Conservation (phyloP, 2,888 invertebrate species). For the Troilus luridus region DNA sequence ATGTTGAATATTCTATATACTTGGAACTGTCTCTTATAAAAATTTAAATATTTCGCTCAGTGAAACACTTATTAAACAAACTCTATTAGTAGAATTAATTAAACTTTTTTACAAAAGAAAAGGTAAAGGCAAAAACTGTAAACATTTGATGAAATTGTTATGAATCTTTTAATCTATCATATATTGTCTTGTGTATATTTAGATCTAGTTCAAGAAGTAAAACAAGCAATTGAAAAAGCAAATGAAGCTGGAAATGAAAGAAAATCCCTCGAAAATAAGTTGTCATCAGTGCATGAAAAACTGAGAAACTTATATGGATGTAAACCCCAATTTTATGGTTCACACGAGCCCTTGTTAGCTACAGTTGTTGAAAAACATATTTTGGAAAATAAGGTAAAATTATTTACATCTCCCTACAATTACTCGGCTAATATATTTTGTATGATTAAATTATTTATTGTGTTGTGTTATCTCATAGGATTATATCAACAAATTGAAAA, state of each 20-base stretch:
- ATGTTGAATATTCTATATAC: not conserved
- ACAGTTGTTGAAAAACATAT: conserved; percentile 81
- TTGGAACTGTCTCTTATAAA: not conserved
- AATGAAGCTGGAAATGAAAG: conserved; percentile 65
- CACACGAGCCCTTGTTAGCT: conserved; percentile 84
- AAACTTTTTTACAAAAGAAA: not conserved
- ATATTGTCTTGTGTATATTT: conserved; percentile 11
- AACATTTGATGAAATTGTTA: not conserved
- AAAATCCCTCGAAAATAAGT: conserved; percentile 77
- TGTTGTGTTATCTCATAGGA: conserved; percentile 68
- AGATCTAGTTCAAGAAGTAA: conserved; percentile 61
- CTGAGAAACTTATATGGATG: conserved; percentile 70
- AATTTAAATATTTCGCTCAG: not conserved
- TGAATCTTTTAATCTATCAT: not conserved
- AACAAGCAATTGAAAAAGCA: conserved; percentile 60
- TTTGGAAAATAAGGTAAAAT: conserved; percentile 62
- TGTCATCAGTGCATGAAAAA: conserved; percentile 87
- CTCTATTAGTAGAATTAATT: not conserved
- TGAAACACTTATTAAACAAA: not conserved
- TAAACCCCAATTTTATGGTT: conserved; percentile 67
- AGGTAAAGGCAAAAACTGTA: not conserved
- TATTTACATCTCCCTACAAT: not conserved
- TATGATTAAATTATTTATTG: not conserved
- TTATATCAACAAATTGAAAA: conserved; percentile 82
- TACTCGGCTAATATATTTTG: not conserved